Evolutionary conservation across 2,797 vertebrate species (phyloP).

Genomic region (Sebastes ruberrimus): DNA sequence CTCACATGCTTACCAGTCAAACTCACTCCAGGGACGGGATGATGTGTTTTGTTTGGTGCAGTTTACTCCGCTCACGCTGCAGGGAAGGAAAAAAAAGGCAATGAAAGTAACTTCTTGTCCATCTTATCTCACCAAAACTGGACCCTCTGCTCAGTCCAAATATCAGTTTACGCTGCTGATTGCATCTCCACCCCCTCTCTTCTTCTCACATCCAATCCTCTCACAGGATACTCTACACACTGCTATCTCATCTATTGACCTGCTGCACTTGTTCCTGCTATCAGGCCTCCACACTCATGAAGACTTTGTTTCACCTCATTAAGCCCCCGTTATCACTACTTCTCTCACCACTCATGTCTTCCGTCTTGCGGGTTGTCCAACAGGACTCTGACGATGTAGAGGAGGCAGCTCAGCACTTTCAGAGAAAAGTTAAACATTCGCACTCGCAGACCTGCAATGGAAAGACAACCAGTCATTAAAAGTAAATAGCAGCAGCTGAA

Average conservation of each 20-base stretch:
- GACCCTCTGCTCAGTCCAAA: not conserved
- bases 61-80: conserved; percentile 78
- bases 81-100: not conserved
- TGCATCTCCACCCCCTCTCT: conserved; percentile 1
- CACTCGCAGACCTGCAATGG: conserved; percentile 84
- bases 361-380: conserved; percentile 84
- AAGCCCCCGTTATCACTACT: conserved; percentile 12
- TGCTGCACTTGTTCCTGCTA: conserved; percentile 18
- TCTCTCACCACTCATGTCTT: conserved; percentile 81
- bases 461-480: not conserved
- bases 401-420: conserved; percentile 88
- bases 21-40: conserved; percentile 79
- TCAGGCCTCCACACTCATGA: conserved; percentile 26
- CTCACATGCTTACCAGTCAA: conserved; percentile 84
- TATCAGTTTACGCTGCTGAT: conserved; percentile 7
- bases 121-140: not conserved
- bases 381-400: conserved; percentile 88
- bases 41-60: conserved; percentile 86
- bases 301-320: conserved; percentile 40
- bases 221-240: conserved; percentile 8
- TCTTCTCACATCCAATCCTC: conserved; percentile 7
- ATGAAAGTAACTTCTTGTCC: conserved; percentile 1
- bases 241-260: conserved; percentile 41
- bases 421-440: conserved; percentile 89
- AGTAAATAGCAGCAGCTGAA: not conserved